These are phyloP conservation scores for Hypselothyrea guttata DNA, from an alignment of 2,888 invertebrate genomes.

Conservation along the genomic window DNA sequence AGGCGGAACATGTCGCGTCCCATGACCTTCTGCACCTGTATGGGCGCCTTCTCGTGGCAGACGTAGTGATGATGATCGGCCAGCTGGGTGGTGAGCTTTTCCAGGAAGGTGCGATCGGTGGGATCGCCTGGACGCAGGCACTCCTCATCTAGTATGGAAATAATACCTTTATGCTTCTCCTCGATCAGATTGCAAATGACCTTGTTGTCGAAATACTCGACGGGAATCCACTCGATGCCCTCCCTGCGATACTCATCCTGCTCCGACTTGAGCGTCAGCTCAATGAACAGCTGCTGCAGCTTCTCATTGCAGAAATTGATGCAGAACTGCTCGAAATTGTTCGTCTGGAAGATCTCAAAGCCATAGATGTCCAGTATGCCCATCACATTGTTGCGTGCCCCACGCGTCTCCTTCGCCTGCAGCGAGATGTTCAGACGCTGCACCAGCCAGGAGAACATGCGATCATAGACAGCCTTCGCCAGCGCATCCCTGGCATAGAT, in stretches of 20 bases:
- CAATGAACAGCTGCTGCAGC: slow-evolving; percentile 95
- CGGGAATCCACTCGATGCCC: slow-evolving; percentile 95
- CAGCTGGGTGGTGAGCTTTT: slow-evolving; percentile 89
- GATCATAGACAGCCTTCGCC: slow-evolving; percentile 95
- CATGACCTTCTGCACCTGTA: slow-evolving; percentile 91
- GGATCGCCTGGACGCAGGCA: slow-evolving; percentile 95
- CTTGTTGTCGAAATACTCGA: slow-evolving; percentile 96
- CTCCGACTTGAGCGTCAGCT: slow-evolving; percentile 94
- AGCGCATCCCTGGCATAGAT: slow-evolving; percentile 94
- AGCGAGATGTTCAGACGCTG: slow-evolving; percentile 90
- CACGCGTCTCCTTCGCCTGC: slow-evolving; percentile 84
- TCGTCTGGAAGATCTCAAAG: slow-evolving; percentile 95
- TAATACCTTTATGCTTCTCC: slow-evolving; percentile 93
- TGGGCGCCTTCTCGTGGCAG: slow-evolving; percentile 90
- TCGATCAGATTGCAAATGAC: slow-evolving; percentile 96
- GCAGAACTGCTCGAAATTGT: slow-evolving; percentile 93
- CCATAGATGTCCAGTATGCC: slow-evolving; percentile 97
- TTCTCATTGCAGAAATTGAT: slow-evolving; percentile 98
- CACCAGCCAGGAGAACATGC: slow-evolving; percentile 95
- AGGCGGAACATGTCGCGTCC: slow-evolving; percentile 95
- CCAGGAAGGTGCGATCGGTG: slow-evolving; percentile 90
- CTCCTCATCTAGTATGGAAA: slow-evolving; percentile 94
- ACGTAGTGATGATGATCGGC: slow-evolving; percentile 91
- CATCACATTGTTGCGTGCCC: slow-evolving; percentile 86
- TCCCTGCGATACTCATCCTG: slow-evolving; percentile 96